Evolutionary conservation across 2,113 vertebrate species (phyloP).

Genomic region (Ranitomeya variabilis): DNA sequence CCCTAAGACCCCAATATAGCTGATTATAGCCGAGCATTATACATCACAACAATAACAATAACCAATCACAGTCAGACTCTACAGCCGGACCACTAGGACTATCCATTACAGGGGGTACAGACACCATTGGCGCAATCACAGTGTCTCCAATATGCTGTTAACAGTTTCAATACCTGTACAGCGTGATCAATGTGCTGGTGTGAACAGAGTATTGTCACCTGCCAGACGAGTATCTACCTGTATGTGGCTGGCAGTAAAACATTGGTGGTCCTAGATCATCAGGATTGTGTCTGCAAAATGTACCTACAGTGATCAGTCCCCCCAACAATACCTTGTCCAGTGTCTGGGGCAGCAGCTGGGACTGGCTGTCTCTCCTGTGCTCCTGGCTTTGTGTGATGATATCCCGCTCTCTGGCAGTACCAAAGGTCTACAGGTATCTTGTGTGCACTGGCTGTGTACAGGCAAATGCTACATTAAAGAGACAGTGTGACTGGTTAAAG

Average conservation of each 20-base stretch:
- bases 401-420: conserved; percentile 14
- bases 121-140: background rate
- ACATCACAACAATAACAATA: conserved; percentile 28
- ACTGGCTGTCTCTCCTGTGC: background rate
- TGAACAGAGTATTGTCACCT: background rate
- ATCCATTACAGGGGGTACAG: background rate
- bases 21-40: background rate
- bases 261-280: background rate
- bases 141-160: background rate
- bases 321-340: conserved; percentile 3
- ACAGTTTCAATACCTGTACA: background rate
- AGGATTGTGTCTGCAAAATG: background rate
- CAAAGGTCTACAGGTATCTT: conserved; percentile 53
- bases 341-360: background rate
- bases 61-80: background rate
- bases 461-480: conserved; percentile 47
- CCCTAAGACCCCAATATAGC: background rate
- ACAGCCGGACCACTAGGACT: background rate
- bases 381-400: background rate
- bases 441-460: conserved; percentile 23
- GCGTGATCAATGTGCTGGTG: background rate
- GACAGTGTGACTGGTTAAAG: conserved; percentile 35
- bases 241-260: background rate
- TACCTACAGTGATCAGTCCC: background rate
- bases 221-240: background rate